Conservation (phyloP, 2,888 invertebrate genomes). For the Plagodis dolabraria region DNA sequence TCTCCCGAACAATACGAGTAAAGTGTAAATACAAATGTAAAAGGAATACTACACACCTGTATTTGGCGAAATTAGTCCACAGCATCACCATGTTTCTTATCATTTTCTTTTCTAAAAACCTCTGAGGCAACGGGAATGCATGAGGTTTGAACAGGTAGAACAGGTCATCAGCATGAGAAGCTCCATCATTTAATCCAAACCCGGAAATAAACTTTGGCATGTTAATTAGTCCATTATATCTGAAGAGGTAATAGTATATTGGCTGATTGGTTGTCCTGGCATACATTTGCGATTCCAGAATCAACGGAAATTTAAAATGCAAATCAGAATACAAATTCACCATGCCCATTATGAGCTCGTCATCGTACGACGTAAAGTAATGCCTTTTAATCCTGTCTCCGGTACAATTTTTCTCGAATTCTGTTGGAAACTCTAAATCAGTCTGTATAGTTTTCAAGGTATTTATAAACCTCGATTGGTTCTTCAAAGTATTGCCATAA, state of each 20-base stretch:
- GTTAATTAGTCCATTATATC: conserved; percentile 69
- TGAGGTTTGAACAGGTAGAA: conserved; percentile 77
- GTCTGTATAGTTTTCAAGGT: conserved; percentile 53
- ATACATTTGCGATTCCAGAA: conserved; percentile 68
- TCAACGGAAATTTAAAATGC: conserved; percentile 70
- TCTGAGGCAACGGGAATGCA: conserved; percentile 65
- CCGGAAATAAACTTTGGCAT: conserved; percentile 70
- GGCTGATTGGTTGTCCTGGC: conserved; percentile 64
- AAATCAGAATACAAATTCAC: conserved; percentile 74
- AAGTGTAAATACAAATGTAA: not conserved
- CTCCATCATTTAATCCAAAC: conserved; percentile 58
- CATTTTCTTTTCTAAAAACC: conserved; percentile 63
- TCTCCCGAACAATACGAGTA: too few species aligned
- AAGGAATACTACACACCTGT: conserved; percentile 53
- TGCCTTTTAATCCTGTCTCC: conserved; percentile 54
- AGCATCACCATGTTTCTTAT: conserved; percentile 68
- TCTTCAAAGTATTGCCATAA: conserved; percentile 63
- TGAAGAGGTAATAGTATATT: conserved; percentile 73
- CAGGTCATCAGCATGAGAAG: conserved; percentile 75
- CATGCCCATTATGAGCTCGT: conserved; percentile 71
- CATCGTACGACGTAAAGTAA: conserved; percentile 65
- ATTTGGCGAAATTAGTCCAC: conserved; percentile 81
- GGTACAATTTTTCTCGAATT: conserved; percentile 59
- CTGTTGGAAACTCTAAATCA: conserved; percentile 66
- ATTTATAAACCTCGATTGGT: conserved; percentile 46